Base-by-base conservation (phyloP, 2,888 invertebrate genomes). In the Podotricha telesiphe region DNA sequence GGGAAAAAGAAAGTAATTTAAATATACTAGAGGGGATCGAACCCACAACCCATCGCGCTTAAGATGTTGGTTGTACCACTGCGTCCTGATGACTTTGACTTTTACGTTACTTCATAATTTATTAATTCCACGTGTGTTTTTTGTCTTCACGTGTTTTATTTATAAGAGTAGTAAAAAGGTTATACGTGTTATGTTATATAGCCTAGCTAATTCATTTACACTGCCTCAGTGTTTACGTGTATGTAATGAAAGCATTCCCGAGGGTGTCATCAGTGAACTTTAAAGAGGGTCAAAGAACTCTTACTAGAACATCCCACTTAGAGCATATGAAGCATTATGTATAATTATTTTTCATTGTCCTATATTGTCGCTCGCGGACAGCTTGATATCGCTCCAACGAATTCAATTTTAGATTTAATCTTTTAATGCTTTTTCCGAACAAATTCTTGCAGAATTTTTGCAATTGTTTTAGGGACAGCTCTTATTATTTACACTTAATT, bases 221-320 rank as follows among this genome's bases (percentile, higher is more conserved):
- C 34, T 59, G 62, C 51, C 62, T 62, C 65, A 22, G 47, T 51
- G 64, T 62, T 66, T 71, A 66, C 53, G 28, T 47, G 70, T 61
- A 40, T 55, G 69, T 68, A 72, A 69, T 70, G 70, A 42, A 68
- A 63, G 68, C 55, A 72, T 68, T 64, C 72, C 63, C 70, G n/a
- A 65, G 63, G 72, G 70, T 66, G 66, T 59, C 70, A 68, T 66
- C 63, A 72, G 63, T 53, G 63, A 70, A 68, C 65, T 65, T 67
- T 17, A 47, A 59, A 66, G 61, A 55, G 65, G 66, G 70, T 68
- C 65, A 59, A 68, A 59, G 66, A 70, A 71, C 68, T 69, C 45
- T 68, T 61, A 66, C 63, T 68, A 28, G 68, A 68, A 68, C 66
- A 66, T 72, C 70, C 63, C 63, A 70, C 58, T 63, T 65, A 20